Conservation (phyloP, 2,797 vertebrate species). For the Anolis apletophallus region DNA sequence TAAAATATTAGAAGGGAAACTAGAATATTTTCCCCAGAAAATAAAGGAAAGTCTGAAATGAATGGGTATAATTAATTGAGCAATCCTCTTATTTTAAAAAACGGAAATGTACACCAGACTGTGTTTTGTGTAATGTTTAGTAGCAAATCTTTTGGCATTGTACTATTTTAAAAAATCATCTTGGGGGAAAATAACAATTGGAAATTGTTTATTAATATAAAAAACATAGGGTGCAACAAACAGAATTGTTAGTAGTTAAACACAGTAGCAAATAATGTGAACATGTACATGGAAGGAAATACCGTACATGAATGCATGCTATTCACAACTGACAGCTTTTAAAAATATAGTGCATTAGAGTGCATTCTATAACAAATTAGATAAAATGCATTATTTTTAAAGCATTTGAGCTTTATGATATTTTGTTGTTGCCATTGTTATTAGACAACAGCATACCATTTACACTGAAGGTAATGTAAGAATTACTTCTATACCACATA, state of each 20-base stretch:
- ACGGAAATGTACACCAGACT: not conserved
- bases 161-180: not conserved
- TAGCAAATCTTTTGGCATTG: not conserved
- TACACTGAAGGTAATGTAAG: not conserved
- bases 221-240: not conserved
- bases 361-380: not conserved
- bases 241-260: not conserved
- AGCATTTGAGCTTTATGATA: too few species aligned
- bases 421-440: not conserved
- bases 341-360: not conserved
- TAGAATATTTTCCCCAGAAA: too few species aligned
- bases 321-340: not conserved
- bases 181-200: not conserved
- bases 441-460: not conserved
- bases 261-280: not conserved
- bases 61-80: too few species aligned
- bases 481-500: not conserved
- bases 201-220: not conserved
- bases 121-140: too few species aligned
- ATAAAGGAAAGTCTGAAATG: too few species aligned
- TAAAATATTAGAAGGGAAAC: too few species aligned
- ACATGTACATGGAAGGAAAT: not conserved
- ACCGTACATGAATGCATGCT: not conserved
- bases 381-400: not conserved
- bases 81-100: too few species aligned